A percentile compares a stretch with the other conserved stretches of the same genome.
Conservation (phyloP, 2,797 vertebrate genomes). For the Megalops cyprinoides region DNA sequence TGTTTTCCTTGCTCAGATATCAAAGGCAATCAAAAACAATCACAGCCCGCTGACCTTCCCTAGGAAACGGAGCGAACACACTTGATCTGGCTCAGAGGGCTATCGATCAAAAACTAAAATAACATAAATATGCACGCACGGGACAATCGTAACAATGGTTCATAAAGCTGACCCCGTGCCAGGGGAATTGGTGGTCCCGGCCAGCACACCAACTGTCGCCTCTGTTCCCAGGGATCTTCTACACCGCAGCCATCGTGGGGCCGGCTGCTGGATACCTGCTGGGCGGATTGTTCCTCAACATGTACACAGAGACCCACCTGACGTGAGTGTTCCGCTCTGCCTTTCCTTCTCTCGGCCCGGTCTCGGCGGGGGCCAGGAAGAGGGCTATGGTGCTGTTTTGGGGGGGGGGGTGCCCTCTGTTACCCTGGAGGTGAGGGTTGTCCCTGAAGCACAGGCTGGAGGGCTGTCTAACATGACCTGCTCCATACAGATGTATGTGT, state of each 20-base stretch:
- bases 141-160: slow-evolving; percentile 37
- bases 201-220: background rate
- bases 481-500: too few relatives aligned
- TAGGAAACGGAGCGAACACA: slow-evolving; percentile 38
- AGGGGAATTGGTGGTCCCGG: background rate
- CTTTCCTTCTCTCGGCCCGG: background rate
- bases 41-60: slow-evolving; percentile 28
- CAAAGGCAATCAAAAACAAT: slow-evolving; percentile 48
- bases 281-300: slow-evolving; percentile 90
- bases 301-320: slow-evolving; percentile 83
- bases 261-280: slow-evolving; percentile 94
- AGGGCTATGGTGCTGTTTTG: background rate
- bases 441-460: too few relatives aligned
- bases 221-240: slow-evolving; percentile 83
- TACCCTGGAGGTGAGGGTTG: background rate
- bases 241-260: slow-evolving; percentile 92
- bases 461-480: too few relatives aligned
- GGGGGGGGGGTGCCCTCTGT: background rate
- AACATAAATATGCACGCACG: slow-evolving; percentile 27
- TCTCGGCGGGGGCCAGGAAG: background rate
- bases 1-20: slow-evolving; percentile 37
- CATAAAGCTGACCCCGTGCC: slow-evolving; percentile 12
- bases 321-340: slow-evolving; percentile 75
- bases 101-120: slow-evolving; percentile 39
- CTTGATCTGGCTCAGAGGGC: background rate